Conservation (phyloP, 2,113 vertebrate genomes). For the Clarias macrocephalus region DNA sequence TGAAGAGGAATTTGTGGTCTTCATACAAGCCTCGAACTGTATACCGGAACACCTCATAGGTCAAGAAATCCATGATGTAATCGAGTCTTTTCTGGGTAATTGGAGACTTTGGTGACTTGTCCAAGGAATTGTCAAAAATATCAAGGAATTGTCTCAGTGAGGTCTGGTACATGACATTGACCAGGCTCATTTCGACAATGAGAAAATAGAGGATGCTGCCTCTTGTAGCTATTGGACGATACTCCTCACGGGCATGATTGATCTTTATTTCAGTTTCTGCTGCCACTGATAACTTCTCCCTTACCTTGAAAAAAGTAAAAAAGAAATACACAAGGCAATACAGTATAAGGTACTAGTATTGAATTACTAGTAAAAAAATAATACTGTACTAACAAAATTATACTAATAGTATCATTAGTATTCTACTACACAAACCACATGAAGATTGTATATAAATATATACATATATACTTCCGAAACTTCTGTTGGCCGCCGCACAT, state of each 20-base stretch:
- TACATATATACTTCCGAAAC: too few relatives aligned
- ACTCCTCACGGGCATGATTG: slow-evolving; percentile 81
- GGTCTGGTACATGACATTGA: slow-evolving; percentile 86
- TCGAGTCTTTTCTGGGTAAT: not conserved
- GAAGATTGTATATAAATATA: too few relatives aligned
- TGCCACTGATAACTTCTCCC: slow-evolving; percentile 77
- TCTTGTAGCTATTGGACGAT: slow-evolving; percentile 74
- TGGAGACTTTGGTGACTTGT: not conserved
- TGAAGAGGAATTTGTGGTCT: not conserved
- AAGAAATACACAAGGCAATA: too few relatives aligned
- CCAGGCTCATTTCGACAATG: slow-evolving; percentile 83
- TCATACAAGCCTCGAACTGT: not conserved
- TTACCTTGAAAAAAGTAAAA: slow-evolving; percentile 60
- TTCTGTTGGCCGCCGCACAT: too few relatives aligned
- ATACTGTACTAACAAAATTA: too few relatives aligned
- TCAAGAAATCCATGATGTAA: not conserved
- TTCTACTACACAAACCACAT: too few relatives aligned
- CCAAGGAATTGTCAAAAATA: slow-evolving; percentile 51
- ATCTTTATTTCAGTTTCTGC: slow-evolving; percentile 82
- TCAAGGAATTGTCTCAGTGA: slow-evolving; percentile 80
- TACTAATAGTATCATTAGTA: too few relatives aligned
- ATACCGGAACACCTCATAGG: not conserved
- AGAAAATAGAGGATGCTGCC: slow-evolving; percentile 86
- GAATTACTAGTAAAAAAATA: too few relatives aligned
- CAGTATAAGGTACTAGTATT: too few relatives aligned